Base-by-base conservation (phyloP, 2,113 vertebrate species). In the Seriola rivoliana region DNA sequence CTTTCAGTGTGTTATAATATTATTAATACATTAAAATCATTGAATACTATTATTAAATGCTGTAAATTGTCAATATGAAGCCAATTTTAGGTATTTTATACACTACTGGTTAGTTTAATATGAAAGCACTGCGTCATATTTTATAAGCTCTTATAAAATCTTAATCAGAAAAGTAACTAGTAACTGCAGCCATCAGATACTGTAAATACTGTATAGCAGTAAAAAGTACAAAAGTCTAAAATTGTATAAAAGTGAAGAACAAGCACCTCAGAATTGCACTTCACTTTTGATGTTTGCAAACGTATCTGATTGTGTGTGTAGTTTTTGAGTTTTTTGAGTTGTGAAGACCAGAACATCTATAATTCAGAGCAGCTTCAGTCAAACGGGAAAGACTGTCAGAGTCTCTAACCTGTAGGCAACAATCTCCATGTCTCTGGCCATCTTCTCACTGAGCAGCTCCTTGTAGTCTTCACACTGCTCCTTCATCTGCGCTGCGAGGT, bases 391-490 rank as follows among this genome's bases (percentile, higher is more conserved):
- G 38, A 38, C 38, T 29, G 8, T 29, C 4, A 52, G 17, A 48
- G 16, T 17, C 3, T 29, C 76, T 87, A 69, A 95, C 95, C 95
- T 95, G 91, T 95, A 95, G 62, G 94, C 94, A 16, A 89, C 67
- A 1, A 95, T 95, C 88, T 95, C 95, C 52, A 95, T 91, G 55
- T 95, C 94, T 88, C 94, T 91, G 73, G 93, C 91, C 95, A 95
- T 95, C 88, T 95, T 95, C 90, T 95, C 85, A 52, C 17, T 82
- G 36, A 95, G 92, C 84, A 95, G 90, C 11, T 91, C 86, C 80
- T 91, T 84, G 55, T 94, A 93, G 62, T 94, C 93, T 11, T 73
- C 91, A 80, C 88, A 93, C 74, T 95, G 95, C 77, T 95, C 92
- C 69, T 76, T 92, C 90, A 93, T 95, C 89, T 95, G 91, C 13